These are phyloP conservation scores for Tenodera sinensis DNA, from an alignment of 2,888 invertebrate genomes.

Conservation along the genomic window DNA sequence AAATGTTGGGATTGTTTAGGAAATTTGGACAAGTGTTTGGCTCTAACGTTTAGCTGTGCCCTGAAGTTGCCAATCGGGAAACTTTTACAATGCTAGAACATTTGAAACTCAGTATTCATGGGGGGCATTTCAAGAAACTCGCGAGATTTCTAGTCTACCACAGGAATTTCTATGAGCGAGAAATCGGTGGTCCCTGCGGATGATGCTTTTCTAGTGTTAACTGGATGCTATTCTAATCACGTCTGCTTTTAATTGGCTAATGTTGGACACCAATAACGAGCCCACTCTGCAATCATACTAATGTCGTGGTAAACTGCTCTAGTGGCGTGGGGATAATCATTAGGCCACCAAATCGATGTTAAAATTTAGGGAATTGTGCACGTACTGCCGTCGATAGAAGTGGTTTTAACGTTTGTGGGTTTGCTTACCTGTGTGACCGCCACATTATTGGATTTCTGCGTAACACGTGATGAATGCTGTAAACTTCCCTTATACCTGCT, in stretches of 20 bases:
- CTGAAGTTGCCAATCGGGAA: too few species aligned
- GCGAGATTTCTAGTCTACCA: too few species aligned
- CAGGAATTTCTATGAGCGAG: neutral
- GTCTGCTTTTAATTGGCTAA: neutral
- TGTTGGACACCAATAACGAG: neutral
- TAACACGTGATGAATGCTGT: too few species aligned
- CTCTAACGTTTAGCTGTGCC: too few species aligned
- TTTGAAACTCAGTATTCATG: too few species aligned
- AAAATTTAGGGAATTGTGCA: neutral
- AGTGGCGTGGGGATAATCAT: neutral
- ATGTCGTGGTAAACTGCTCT: neutral
- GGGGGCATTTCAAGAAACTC: too few species aligned
- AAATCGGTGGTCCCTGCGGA: neutral
- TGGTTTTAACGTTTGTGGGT: neutral
- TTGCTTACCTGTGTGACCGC: too few species aligned
- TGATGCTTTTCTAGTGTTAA: neutral
- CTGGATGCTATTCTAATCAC: neutral
- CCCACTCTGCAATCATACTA: neutral
- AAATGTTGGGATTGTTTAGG: too few species aligned
- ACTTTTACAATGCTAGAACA: too few species aligned
- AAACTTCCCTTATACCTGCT: too few species aligned
- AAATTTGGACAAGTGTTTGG: too few species aligned
- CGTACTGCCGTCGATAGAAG: neutral
- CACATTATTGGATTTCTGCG: too few species aligned
- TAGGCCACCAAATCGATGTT: neutral